Evolutionary conservation across 1,140 invertebrate genomes (phyloP), one percentile per base, ranked within the genome.

Genomic region (Papilio dardanus): DNA sequence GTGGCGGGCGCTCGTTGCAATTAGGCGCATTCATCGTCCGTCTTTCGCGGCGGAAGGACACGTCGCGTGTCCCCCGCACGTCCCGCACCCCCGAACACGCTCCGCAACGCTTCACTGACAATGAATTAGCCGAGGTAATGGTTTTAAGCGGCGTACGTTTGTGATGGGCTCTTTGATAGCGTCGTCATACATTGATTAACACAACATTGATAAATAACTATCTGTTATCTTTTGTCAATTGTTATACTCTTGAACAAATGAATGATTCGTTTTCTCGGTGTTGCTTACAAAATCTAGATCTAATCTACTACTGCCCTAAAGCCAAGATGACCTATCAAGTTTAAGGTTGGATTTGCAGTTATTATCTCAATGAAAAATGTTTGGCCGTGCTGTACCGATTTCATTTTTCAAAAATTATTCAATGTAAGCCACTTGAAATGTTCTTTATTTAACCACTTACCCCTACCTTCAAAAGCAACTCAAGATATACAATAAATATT

Each of bases 41-140:
- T 82, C 83, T 85, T 85, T 82, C 81, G 76, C 74, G 81, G 83
- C 85, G 86, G 86, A 86, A 86, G 83, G 86, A 87, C 79, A 84
- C 79, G 78, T 75, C 84, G 83, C 78, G 82, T 84, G 82, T 77
- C 83, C 79, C 75, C 74, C 74, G 80, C 84, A 82, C 80, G 82
- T 78, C 75, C 74, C 74, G 80, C 84, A 82, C 80, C 81, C 54
- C 42, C 68, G 21, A 28, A 30, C 16, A 30, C 50, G 68, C 24
- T 71, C 46, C 19, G 66, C 79, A 77, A 82, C 84, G 82, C 83
- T 86, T 77, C 76, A 84, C 76, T 89, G 81, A 74, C 79, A 85
- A 88, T 86, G 86, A 89, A 91, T 89, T 87, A 83, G 77, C 76
- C 68, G 78, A 85, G 83, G 83, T 89, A 87, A 89, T 89, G 86